Base-by-base conservation (phyloP, 1,140 invertebrate species). In the Brachionus calyciflorus region DNA sequence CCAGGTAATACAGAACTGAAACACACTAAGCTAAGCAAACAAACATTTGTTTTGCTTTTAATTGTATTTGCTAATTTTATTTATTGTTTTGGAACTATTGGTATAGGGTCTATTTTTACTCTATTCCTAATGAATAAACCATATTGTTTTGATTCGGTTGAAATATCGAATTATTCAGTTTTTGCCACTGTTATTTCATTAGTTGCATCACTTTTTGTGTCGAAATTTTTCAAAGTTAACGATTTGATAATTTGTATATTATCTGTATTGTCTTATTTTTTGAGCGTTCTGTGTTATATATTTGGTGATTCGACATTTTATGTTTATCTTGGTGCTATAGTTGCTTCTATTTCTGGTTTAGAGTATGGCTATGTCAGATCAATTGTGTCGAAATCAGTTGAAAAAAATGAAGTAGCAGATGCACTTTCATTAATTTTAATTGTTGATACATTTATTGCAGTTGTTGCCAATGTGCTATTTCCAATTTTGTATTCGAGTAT, bases 401-500 rank as follows among this genome's bases (percentile, higher is more conserved):
- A 55, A 14, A 49, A 55, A 33, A 30, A 49, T 10, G 69, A 73
- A 40, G 69, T 73, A 9, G 46, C 69, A 1, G 69, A 73, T 33
- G 69, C 69, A 24, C 46, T 73, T 14, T 73, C 69, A 9, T 28
- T 73, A n/a, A 73, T 73, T 26, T 33, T 73, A n/a, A 73, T 73
- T 33, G 69, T 73, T 10, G 69, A 73, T 24, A 73, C 69, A 24
- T 33, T 73, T 37, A 49, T 73, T n/a, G 69, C 69, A 0, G 69
- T 73, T 26, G 51, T 73, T 10, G 33, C 69, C 3, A 51, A 37
- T 30, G 51, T 73, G 3, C 44, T 73, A 5, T 73, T 73, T 28
- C 69, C 69, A 9, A 41, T 55, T 28, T 28, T 73, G 28, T 73
- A 73, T 49, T 49, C 69, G 0, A 40, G 14, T 24, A 73, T 49